Evolutionary conservation across 1,140 invertebrate genomes (phyloP).

Genomic region (Pomacea maculata): DNA sequence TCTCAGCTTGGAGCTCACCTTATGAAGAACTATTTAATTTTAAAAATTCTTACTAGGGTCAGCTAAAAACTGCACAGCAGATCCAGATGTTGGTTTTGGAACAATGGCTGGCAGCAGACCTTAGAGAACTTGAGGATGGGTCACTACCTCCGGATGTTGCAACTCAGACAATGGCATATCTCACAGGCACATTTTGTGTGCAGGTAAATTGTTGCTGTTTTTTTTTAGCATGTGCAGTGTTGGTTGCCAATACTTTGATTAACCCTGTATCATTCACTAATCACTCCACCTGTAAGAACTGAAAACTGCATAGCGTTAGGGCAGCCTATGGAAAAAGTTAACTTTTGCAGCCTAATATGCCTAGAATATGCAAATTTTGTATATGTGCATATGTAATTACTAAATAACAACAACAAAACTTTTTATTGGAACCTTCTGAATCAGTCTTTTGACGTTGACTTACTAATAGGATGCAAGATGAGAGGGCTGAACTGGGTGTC

Average conservation of each 20-base stretch:
- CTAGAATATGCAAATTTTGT: neutral
- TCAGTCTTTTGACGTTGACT: no score
- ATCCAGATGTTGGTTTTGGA: slow-evolving; percentile 56
- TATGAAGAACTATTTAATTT: neutral
- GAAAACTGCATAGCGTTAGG: neutral
- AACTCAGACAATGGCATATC: slow-evolving; percentile 59
- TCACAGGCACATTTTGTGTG: slow-evolving; percentile 70
- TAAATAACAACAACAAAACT: no score
- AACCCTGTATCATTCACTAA: neutral
- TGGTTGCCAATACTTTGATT: neutral
- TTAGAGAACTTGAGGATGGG: slow-evolving; percentile 69
- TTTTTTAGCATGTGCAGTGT: slow-evolving; percentile 29
- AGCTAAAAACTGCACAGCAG: slow-evolving; percentile 24
- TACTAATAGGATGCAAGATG: no score
- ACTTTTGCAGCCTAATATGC: neutral
- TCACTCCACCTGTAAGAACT: neutral
- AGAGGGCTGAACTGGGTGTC: no score
- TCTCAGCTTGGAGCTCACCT: neutral
- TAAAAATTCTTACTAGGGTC: slow-evolving; percentile 7
- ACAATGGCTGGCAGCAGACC: slow-evolving; percentile 74
- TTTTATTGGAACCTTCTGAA: no score
- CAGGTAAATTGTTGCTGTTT: slow-evolving; percentile 67
- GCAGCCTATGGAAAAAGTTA: neutral
- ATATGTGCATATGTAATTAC: neutral
- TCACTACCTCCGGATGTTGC: slow-evolving; percentile 70